Evolutionary conservation across 2,888 invertebrate species (phyloP).

Genomic region (Thumatha senex): DNA sequence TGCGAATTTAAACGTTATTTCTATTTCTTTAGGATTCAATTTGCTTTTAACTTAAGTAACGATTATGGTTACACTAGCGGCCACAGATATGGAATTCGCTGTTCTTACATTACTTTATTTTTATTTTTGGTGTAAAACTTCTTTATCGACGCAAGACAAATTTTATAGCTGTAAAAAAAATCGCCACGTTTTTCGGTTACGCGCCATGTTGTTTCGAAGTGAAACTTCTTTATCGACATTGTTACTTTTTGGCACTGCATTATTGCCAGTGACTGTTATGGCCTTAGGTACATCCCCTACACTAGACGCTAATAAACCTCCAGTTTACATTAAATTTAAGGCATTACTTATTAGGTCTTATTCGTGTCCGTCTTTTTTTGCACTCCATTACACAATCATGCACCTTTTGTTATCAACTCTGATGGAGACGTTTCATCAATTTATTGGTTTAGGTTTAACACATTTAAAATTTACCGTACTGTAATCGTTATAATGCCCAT

Average conservation of each 20-base stretch:
- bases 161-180: too few relatives aligned
- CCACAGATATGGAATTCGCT: constrained; percentile 10
- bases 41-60: not conserved
- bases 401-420: constrained; percentile 26
- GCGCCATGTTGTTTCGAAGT: too few relatives aligned
- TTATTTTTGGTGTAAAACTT: too few relatives aligned
- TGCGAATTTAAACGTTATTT: constrained; percentile 5
- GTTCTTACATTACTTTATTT: not conserved
- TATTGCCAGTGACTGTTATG: too few relatives aligned
- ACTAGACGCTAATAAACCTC: too few relatives aligned
- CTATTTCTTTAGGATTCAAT: not conserved
- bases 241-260: too few relatives aligned
- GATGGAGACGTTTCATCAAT: constrained; percentile 30
- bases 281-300: too few relatives aligned
- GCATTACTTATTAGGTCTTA: too few relatives aligned
- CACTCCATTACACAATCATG: constrained; percentile 17
- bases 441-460: constrained; percentile 2
- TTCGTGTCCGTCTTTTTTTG: constrained; percentile 4
- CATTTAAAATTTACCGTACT: constrained; percentile 8
- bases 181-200: too few relatives aligned
- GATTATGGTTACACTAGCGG: constrained; percentile 9
- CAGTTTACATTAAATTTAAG: too few relatives aligned
- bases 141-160: too few relatives aligned
- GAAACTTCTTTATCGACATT: too few relatives aligned
- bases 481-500: not conserved